Evolutionary conservation across 2,888 invertebrate species (phyloP).

Genomic region (Odontomyia ornata): DNA sequence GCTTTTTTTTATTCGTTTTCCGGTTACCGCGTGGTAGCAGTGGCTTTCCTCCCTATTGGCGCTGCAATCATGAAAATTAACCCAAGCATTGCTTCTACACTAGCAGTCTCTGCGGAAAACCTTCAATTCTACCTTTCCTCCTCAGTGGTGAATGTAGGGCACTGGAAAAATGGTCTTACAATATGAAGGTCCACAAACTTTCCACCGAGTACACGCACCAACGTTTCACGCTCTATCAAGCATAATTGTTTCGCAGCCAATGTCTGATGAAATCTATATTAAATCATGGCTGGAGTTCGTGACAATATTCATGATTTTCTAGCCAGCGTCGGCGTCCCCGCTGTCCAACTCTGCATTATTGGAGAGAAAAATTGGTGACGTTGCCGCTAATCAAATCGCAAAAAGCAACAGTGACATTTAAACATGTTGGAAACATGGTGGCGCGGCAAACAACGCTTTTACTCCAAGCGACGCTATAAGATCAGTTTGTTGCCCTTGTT

Average conservation of each 20-base stretch:
- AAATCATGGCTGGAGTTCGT: conserved; percentile 1
- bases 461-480: not conserved
- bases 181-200: too few species aligned
- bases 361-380: not conserved
- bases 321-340: not conserved
- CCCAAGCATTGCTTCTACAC: too few species aligned
- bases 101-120: too few species aligned
- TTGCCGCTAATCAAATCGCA: not conserved
- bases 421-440: not conserved
- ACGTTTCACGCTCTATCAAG: not conserved
- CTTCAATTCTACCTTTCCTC: too few species aligned
- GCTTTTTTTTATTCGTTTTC: too few species aligned
- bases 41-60: too few species aligned
- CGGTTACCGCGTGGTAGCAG: too few species aligned
- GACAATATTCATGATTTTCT: not conserved
- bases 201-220: not conserved
- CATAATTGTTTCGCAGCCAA: not conserved
- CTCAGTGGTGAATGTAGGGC: too few species aligned
- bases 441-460: not conserved
- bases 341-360: not conserved
- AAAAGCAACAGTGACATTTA: not conserved
- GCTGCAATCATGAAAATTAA: too few species aligned
- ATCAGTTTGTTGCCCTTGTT: conserved; percentile 9
- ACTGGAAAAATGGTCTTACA: too few species aligned
- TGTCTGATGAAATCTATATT: not conserved